Base-by-base conservation (phyloP, 2,797 vertebrate genomes). In the Brachyalestes nurse region DNA sequence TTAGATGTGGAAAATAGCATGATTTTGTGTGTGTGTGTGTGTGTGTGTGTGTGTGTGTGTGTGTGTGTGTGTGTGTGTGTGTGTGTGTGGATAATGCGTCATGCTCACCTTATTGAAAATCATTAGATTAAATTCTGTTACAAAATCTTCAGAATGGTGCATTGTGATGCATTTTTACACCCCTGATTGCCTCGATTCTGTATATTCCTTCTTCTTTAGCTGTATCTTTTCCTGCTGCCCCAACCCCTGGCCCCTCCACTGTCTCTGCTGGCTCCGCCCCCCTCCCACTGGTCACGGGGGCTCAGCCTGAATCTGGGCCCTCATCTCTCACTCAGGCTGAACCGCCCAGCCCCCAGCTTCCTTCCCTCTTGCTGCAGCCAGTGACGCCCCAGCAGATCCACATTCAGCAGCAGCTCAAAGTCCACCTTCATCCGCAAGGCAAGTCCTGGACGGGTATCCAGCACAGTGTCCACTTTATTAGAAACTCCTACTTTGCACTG, bases 321-420 rank as follows among this genome's bases (percentile, higher is more conserved):
- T 77, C 75, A 5, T 21, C 84, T 45, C 45, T 79, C 8, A 61
- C 57, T 49, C 78, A 61, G 67, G 47, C 77, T 0, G 89, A 91
- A 25, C 78, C 88, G 8, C 75, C 88, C 0, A 65, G 34, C 34
- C 17, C 62, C 7, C 62, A 65, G 62, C 34, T 65, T 7, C 81
- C 83, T 1, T 66, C 89, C 67, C 83, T 90, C 83, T 47, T 78
- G 62, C 61, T 79, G 47, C 85, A 78, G 72, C 78, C 77, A 1
- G 72, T 14, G 13, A 75, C 89, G 70, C 90, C 92, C 1, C 90
- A 88, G 57, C 91, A 93, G 88, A 90, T 94, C 28, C 91, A 93
- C 81, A 90, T 93, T 70, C 93, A 93, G 76, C 93, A 94, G 83
- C 92, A 93, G 34, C 90, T 94, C 74, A 93, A 94, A 81, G 89